Base-by-base conservation (phyloP, 2,888 invertebrate genomes). In the Cerceris ruficornis region DNA sequence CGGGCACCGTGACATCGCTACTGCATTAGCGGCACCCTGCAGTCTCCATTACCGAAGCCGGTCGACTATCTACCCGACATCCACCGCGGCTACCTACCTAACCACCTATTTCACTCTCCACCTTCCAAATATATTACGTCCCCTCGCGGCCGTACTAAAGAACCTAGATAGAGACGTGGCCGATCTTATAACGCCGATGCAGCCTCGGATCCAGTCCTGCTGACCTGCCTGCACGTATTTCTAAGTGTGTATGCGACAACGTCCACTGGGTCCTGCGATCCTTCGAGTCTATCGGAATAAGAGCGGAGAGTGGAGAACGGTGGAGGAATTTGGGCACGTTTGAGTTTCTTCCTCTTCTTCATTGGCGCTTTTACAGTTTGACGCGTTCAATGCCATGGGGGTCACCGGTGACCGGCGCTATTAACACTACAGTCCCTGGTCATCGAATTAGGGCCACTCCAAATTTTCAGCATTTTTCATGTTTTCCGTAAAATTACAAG, bases 11-110 rank as follows among this genome's bases (percentile, higher is more conserved):
- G 92, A 92, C 92, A 92, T 92, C 91, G 92, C 92, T 92, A 92
- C 92, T 92, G 92, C 92, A 92, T 92, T 92, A 92, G 92, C 91
- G 91, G 91, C 91, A 89, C 88, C 91, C 91, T 88, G 90, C 92
- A 87, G 91, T 90, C 90, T 92, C 92, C 92, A 91, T 92, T 91
- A 92, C 91, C 87, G 87, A 81, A 80, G 88, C 87, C 84, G 85
- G 80, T 85, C 84, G 84, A 84, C 89, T 91, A 91, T 91, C 91
- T 90, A 80, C 55, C 81, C 88, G 90, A 91, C 91, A 91, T 90
- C 91, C 89, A 88, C 87, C 87, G 83, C 86, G 81, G 82, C 86
- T 84, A 85, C 85, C 85, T 85, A 88, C 88, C 90, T 85, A 87
- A 85, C 88, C 84, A 85, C 84, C 86, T 89, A 88, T 88, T 87